Conservation (phyloP, 2,888 invertebrate species). For the Hybos culiciformis region DNA sequence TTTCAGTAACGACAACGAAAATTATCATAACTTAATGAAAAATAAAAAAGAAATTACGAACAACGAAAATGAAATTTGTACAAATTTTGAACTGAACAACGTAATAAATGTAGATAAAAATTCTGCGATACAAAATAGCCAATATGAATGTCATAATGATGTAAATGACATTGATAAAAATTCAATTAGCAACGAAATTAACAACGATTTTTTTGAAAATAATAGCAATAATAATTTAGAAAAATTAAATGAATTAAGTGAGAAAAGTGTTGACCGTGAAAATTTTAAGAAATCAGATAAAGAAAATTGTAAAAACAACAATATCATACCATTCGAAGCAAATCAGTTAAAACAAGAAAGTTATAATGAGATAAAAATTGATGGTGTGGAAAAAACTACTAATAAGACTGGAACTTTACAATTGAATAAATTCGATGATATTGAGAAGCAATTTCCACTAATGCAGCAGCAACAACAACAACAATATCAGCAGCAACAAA, state of each 20-base stretch:
- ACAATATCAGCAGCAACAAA: constrained; percentile 15
- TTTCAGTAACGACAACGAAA: constrained; percentile 3
- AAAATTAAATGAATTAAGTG: too few species aligned
- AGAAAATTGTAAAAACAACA: too few species aligned
- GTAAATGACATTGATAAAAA: constrained; percentile 10
- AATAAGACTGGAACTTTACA: constrained; percentile 6
- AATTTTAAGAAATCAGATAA: too few species aligned
- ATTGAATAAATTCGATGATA: constrained; percentile 1
- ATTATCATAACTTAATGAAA: neutral
- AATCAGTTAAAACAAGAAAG: neutral
- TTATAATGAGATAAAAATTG: neutral
- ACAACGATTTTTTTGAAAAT: too few species aligned
- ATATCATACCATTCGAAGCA: too few species aligned
- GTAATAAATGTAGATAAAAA: too few species aligned
- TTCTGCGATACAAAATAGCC: neutral
- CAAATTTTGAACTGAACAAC: too few species aligned
- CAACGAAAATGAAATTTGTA: constrained; percentile 12
- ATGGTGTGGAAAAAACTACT: neutral
- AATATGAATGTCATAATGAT: constrained; percentile 6
- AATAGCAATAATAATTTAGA: constrained; percentile 13
- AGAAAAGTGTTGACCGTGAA: too few species aligned
- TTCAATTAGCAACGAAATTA: constrained; percentile 18
- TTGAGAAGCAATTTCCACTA: constrained; percentile 4
- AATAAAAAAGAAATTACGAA: constrained; percentile 1
- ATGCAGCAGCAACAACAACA: constrained; percentile 4